Evolutionary conservation across 2,888 invertebrate species (phyloP).

Genomic region (Eilema caniola): DNA sequence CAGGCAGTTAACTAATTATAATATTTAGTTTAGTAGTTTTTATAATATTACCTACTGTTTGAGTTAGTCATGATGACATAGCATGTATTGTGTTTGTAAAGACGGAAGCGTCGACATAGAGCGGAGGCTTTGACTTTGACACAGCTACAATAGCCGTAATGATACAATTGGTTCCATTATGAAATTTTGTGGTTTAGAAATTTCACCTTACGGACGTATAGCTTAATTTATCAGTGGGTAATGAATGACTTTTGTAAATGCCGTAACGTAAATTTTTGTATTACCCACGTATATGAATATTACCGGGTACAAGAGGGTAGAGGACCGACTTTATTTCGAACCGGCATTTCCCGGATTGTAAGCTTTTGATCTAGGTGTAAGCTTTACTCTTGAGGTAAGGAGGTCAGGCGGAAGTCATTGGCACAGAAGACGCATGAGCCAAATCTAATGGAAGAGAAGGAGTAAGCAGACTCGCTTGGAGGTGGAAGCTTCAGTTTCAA

Average conservation of each 20-base stretch:
- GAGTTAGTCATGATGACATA: neutral
- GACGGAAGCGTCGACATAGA: conserved; percentile 11
- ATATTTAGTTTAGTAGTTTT: neutral
- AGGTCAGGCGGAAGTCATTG: neutral
- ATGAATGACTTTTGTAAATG: neutral
- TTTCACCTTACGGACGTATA: neutral
- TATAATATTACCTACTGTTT: neutral
- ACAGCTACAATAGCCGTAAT: conserved; percentile 10
- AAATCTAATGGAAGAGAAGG: neutral
- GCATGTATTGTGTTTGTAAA: conserved; percentile 9
- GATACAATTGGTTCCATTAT: conserved; percentile 6
- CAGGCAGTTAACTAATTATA: conserved; percentile 1
- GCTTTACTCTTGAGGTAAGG: neutral
- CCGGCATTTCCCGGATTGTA: too few relatives aligned
- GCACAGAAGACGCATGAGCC: neutral
- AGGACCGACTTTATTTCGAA: neutral
- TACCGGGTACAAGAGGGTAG: neutral
- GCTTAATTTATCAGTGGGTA: conserved; percentile 1
- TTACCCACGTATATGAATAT: neutral
- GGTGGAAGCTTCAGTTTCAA: neutral
- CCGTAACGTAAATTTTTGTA: neutral
- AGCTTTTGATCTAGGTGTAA: too few relatives aligned
- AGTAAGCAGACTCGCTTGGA: neutral
- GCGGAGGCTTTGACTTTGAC: conserved; percentile 3
- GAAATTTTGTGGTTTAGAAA: neutral